Percentiles rank a stretch among this genome's conserved stretches.
Conservation (phyloP, 2,797 vertebrate species). For the Tapera naevia region DNA sequence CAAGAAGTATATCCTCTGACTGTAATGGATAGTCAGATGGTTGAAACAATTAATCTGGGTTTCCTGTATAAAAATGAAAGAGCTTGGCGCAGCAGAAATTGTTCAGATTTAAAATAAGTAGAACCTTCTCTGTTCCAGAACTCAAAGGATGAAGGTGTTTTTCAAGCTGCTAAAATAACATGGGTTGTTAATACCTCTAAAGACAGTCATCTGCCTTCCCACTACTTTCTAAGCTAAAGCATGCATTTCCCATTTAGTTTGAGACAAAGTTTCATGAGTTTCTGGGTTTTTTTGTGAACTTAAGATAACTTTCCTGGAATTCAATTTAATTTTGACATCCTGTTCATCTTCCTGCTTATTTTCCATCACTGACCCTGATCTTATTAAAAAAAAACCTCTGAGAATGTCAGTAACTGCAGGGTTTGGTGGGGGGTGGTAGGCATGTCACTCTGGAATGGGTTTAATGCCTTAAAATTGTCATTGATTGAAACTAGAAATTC, state of each 20-base stretch:
- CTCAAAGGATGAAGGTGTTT: constrained; percentile 31
- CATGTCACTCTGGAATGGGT: constrained; percentile 63
- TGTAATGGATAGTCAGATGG: constrained; percentile 65
- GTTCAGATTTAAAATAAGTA: constrained; percentile 51
- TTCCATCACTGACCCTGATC: constrained; percentile 74
- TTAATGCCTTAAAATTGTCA: constrained; percentile 77
- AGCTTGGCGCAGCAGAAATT: constrained; percentile 39
- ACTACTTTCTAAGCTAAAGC: constrained; percentile 16
- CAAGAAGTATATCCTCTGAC: constrained; percentile 52
- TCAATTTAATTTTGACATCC: constrained; percentile 78
- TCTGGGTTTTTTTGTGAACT: constrained; percentile 59
- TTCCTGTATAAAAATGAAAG: constrained; percentile 53
- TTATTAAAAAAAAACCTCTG: constrained; percentile 69
- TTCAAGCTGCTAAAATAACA: constrained; percentile 54
- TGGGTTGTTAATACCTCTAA: constrained; percentile 30
- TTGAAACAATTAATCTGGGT: constrained; percentile 64
- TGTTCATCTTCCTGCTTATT: constrained; percentile 79
- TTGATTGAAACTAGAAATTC: constrained; percentile 78
- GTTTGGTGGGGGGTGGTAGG: background rate
- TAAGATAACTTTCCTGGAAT: constrained; percentile 72
- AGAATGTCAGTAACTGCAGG: constrained; percentile 66
- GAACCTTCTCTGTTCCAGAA: constrained; percentile 45
- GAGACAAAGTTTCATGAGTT: constrained; percentile 53
- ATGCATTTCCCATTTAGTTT: background rate
- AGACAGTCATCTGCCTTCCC: constrained; percentile 19